Conservation (phyloP, 2,113 vertebrate species). For the Misgurnus anguillicaudatus region DNA sequence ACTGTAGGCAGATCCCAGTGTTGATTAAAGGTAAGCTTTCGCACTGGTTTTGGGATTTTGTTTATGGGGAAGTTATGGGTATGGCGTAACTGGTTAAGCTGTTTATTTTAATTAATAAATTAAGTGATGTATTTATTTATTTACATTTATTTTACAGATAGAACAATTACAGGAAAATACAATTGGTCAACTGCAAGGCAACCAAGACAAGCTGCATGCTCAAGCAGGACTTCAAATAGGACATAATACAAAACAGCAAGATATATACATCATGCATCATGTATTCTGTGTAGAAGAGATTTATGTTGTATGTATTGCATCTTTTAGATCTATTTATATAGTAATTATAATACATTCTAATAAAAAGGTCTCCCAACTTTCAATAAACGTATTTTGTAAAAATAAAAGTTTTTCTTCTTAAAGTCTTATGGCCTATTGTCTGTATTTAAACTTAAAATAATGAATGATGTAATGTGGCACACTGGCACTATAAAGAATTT, state of each 20-base stretch:
- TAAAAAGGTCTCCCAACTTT: not conserved
- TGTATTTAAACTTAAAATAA: too few relatives aligned
- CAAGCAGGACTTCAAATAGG: not conserved
- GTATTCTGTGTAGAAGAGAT: too few relatives aligned
- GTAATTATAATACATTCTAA: not conserved
- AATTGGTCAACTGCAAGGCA: not conserved
- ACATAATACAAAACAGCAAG: not conserved
- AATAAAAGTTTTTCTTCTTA: not conserved
- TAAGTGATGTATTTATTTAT: too few relatives aligned
- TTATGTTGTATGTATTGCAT: not conserved
- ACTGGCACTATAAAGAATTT: too few relatives aligned
- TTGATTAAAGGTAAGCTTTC: conserved; percentile 57
- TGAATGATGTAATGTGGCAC: too few relatives aligned
- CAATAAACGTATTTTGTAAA: conserved; percentile 1
- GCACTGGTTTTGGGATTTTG: not conserved
- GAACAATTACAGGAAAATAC: too few relatives aligned
- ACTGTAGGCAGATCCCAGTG: conserved; percentile 51
- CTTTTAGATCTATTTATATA: not conserved
- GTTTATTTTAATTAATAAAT: not conserved
- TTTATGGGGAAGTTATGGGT: too few relatives aligned
- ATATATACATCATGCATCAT: too few relatives aligned
- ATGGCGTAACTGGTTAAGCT: too few relatives aligned
- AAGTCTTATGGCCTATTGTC: not conserved
- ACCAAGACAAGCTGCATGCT: not conserved
- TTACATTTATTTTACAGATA: too few relatives aligned